Evolutionary conservation across 2,113 vertebrate species (phyloP).

Genomic region (Rallus limicola): DNA sequence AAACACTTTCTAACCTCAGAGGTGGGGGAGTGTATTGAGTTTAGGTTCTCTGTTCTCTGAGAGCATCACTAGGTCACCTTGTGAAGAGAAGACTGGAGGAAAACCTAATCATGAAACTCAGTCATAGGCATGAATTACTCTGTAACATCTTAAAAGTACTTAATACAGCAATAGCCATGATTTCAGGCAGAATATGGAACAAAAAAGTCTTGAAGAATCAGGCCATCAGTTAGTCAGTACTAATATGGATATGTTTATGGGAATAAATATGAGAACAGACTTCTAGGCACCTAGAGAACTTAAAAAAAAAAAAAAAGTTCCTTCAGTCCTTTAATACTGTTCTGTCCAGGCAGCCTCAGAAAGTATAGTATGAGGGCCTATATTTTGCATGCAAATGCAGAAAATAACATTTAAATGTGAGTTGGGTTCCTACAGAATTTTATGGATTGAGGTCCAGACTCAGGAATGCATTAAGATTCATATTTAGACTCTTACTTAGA

Average conservation of each 20-base stretch:
- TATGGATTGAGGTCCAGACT: not conserved
- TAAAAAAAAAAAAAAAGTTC: not conserved
- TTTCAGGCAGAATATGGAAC: not conserved
- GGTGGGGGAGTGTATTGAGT: not conserved
- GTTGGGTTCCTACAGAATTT: not conserved
- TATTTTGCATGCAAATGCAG: not conserved
- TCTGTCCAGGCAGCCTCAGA: not conserved
- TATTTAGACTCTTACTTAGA: not conserved
- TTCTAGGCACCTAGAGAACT: not conserved
- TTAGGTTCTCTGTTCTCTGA: not conserved
- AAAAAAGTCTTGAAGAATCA: not conserved
- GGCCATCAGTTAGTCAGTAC: not conserved
- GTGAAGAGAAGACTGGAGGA: not conserved
- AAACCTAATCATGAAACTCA: not conserved
- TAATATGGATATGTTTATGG: not conserved
- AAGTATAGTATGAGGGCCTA: not conserved
- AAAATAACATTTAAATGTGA: not conserved
- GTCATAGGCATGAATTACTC: not conserved
- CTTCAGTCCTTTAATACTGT: not conserved
- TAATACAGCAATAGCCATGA: not conserved
- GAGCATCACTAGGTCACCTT: not conserved
- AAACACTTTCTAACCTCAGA: not conserved
- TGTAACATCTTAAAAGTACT: not conserved
- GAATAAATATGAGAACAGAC: not conserved
- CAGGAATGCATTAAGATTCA: not conserved